Evolutionary conservation across 2,888 invertebrate species (phyloP).

Genomic region (Adelphocoris suturalis): DNA sequence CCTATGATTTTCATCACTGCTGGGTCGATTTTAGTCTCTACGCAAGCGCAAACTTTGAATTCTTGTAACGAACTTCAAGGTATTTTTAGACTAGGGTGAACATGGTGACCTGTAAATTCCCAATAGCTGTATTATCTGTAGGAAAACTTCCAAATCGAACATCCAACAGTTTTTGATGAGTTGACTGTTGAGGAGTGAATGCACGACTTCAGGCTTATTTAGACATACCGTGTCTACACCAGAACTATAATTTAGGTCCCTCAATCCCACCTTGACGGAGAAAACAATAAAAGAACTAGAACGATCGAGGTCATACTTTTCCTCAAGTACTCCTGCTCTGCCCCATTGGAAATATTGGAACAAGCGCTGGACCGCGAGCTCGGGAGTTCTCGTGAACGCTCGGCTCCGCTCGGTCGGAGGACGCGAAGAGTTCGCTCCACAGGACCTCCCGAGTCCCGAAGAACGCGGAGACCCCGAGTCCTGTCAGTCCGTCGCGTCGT

Average conservation of each 20-base stretch:
- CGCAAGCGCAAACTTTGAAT: no score
- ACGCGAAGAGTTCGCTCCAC: background rate
- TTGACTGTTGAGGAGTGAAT: no score
- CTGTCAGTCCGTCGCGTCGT: slow-evolving; percentile 35
- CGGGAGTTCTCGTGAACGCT: background rate
- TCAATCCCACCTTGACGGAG: background rate
- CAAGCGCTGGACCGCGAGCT: background rate
- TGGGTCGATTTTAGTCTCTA: no score
- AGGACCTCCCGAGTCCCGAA: slow-evolving; percentile 1
- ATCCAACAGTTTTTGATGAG: no score
- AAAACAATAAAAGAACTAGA: background rate
- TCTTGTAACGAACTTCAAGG: no score
- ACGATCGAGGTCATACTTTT: background rate
- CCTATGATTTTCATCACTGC: no score
- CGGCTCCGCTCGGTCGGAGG: background rate
- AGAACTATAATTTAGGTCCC: background rate
- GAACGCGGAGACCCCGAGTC: background rate
- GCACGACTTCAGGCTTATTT: no score
- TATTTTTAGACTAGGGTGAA: no score
- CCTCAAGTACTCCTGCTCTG: background rate
- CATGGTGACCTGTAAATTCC: no score
- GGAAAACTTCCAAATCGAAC: no score
- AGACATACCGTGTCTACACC: no score
- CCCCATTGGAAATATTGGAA: background rate
- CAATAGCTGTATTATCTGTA: no score